Conservation (phyloP, 2,797 vertebrate species). For the Craterocephalus amniculus region DNA sequence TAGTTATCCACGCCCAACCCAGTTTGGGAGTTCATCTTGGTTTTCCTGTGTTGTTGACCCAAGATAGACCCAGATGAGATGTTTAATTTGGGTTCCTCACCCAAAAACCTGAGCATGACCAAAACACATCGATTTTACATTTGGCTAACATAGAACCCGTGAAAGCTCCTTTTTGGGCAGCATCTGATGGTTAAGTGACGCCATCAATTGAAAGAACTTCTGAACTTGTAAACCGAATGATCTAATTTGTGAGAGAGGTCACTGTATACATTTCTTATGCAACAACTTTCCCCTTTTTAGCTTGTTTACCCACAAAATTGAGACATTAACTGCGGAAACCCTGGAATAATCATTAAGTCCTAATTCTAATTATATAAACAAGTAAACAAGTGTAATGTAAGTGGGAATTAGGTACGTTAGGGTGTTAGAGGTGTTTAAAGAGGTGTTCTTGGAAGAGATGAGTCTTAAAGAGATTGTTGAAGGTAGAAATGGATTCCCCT, state of each 20-base stretch:
- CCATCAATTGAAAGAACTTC: background rate
- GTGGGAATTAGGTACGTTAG: background rate
- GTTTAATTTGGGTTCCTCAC: background rate
- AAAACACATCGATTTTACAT: background rate
- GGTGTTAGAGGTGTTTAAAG: background rate
- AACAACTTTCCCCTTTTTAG: no score
- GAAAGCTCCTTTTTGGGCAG: background rate
- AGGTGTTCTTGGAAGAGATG: slow-evolving; percentile 6
- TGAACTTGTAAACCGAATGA: background rate
- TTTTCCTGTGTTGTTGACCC: background rate
- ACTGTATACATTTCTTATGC: no score
- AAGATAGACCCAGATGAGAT: background rate
- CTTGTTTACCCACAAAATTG: background rate
- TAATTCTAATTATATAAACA: background rate
- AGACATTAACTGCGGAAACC: background rate
- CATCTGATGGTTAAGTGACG: no score
- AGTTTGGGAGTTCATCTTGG: background rate
- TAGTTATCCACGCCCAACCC: background rate
- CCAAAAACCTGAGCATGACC: background rate
- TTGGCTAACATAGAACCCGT: background rate
- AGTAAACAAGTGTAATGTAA: background rate
- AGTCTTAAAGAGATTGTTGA: background rate
- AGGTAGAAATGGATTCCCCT: background rate
- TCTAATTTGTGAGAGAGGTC: no score
- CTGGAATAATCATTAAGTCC: background rate